Conservation (phyloP, 2,113 vertebrate genomes). For the Caretta caretta region DNA sequence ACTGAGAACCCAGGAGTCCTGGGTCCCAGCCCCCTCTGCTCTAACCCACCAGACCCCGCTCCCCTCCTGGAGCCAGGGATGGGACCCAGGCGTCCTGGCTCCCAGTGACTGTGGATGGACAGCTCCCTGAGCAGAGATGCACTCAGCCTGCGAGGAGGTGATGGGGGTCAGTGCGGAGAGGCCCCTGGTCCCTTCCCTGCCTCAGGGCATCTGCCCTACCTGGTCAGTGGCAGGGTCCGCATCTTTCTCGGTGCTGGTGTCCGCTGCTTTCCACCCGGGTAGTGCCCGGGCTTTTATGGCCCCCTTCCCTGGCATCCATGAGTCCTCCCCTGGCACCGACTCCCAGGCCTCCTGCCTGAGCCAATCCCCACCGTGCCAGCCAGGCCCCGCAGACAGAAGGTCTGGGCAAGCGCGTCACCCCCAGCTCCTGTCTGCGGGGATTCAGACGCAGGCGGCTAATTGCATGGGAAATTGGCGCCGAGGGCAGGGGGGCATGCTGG, state of each 20-base stretch:
- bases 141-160: neutral
- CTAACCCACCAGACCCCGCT: too few species aligned
- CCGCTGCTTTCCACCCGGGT: fast-evolving
- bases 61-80: neutral
- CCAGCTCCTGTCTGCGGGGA: neutral
- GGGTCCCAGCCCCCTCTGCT: neutral
- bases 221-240: neutral
- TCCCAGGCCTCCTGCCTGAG: neutral
- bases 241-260: fast-evolving
- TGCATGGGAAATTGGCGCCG: neutral
- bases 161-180: neutral
- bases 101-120: neutral
- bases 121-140: neutral
- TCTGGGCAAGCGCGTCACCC: neutral
- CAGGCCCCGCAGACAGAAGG: too few species aligned
- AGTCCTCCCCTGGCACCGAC: too few species aligned
- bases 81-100: neutral
- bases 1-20: neutral
- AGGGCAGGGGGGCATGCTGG: too few species aligned
- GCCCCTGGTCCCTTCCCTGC: too few species aligned
- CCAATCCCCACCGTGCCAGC: neutral
- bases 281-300: neutral
- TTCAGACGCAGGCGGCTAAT: neutral
- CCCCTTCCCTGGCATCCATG: neutral
- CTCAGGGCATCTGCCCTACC: neutral